Conservation (phyloP, 37 sponge, comb jelly and placozoan genomes). For the Tethya wilhelma region DNA sequence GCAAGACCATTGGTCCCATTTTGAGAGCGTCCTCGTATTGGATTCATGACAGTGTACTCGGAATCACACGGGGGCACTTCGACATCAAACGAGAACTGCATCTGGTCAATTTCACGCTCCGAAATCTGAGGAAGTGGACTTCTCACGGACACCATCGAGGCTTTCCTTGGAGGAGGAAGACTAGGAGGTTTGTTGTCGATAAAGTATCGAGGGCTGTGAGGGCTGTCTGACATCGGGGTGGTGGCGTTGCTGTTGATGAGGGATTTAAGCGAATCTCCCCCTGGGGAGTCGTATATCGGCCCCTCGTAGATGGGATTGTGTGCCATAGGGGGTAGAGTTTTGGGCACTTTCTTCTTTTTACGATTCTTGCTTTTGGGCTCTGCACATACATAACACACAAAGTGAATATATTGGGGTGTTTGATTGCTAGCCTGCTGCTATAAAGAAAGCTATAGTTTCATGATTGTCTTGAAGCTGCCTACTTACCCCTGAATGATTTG, state of each 20-base stretch:
- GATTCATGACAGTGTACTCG: neutral
- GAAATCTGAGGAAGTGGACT: no score
- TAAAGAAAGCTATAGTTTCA: no score
- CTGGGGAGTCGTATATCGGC: slow-evolving; percentile 16
- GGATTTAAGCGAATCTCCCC: slow-evolving; percentile 5
- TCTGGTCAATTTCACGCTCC: no score
- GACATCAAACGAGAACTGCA: neutral
- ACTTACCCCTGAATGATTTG: no score
- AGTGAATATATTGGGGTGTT: no score
- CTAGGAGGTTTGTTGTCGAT: neutral
- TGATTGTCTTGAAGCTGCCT: no score
- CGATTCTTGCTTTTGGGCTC: no score
- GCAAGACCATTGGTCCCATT: no score
- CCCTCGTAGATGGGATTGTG: slow-evolving; percentile 32
- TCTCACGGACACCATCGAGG: no score
- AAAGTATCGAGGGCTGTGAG: neutral
- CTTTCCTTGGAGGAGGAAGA: slow-evolving; percentile 12
- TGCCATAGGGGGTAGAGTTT: neutral
- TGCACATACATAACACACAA: no score
- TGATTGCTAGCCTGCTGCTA: no score
- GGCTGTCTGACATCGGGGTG: neutral
- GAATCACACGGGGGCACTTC: neutral
- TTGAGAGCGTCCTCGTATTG: no score
- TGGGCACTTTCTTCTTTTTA: neutral
- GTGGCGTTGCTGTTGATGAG: neutral